Percentiles rank a stretch among this genome's conserved stretches.
Conservation (phyloP, 2,113 vertebrate species). For the Gadus macrocephalus region DNA sequence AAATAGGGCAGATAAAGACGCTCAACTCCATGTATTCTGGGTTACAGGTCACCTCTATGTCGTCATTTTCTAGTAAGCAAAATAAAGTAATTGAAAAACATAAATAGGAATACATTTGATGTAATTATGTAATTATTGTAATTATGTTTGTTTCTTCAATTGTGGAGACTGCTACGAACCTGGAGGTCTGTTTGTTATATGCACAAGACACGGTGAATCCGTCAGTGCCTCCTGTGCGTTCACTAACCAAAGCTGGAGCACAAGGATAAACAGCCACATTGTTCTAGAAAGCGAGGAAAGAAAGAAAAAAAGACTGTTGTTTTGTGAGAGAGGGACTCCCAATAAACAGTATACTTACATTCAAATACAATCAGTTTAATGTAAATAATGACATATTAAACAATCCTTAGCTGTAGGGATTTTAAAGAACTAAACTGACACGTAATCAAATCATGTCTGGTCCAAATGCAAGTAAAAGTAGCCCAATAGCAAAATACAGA, state of each 20-base stretch:
- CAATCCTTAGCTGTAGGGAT: no score
- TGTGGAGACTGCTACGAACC: constrained; percentile 37
- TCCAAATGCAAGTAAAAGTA: no score
- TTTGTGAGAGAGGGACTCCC: no score
- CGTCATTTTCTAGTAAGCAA: constrained; percentile 54
- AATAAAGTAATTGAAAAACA: background rate
- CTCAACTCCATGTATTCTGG: constrained; percentile 56
- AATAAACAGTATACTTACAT: no score
- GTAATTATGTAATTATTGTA: no score
- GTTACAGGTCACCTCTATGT: constrained; percentile 65
- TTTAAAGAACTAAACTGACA: no score
- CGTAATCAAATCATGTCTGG: no score
- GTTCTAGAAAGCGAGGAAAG: constrained; percentile 36
- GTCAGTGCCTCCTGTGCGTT: constrained; percentile 44
- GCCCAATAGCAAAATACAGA: no score
- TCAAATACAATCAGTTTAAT: no score
- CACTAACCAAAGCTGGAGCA: constrained; percentile 58
- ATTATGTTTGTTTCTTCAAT: background rate
- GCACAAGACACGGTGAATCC: background rate
- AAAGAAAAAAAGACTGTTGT: constrained; percentile 2
- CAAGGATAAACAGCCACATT: constrained; percentile 56
- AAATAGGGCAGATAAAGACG: constrained; percentile 71
- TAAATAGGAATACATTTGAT: background rate
- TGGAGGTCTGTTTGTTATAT: constrained; percentile 57
- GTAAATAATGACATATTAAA: no score